A percentile compares a stretch with the other conserved stretches of the same genome.
Conservation (phyloP, 2,888 invertebrate species). For the Pseudococcus longispinus region DNA sequence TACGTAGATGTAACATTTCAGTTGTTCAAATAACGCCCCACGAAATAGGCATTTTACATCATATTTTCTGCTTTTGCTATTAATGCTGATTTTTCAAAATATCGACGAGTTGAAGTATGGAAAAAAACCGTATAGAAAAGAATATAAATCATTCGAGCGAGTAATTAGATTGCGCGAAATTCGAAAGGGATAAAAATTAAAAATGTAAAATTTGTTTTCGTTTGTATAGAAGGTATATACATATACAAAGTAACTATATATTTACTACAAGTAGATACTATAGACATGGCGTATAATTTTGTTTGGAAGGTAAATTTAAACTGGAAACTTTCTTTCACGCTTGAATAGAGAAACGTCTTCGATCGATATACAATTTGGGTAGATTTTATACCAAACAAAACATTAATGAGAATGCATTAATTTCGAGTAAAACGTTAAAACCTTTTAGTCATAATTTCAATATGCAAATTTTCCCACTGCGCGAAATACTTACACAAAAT, state of each 20-base stretch:
- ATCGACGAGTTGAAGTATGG: neutral
- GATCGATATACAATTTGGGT: constrained; percentile 33
- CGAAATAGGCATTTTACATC: neutral
- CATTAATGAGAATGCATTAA: constrained; percentile 38
- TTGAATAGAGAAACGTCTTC: constrained; percentile 17
- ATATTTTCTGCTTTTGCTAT: neutral
- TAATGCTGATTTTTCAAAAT: neutral
- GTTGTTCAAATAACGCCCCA: neutral
- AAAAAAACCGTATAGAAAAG: neutral
- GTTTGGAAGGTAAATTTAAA: constrained; percentile 4
- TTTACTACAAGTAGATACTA: neutral
- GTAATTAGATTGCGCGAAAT: neutral
- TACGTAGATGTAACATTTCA: neutral
- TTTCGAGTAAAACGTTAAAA: constrained; percentile 38
- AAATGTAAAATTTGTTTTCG: neutral
- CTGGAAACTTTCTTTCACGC: neutral
- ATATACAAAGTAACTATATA: neutral
- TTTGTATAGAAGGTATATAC: neutral
- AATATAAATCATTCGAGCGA: neutral
- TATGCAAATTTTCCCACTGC: constrained; percentile 1
- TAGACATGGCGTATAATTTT: neutral
- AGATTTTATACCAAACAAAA: neutral
- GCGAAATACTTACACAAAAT: neutral
- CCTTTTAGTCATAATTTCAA: constrained; percentile 36
- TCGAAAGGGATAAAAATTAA: neutral